phyloP scores from a whole-genome alignment of 2,797 vertebrate species.

The Rhynchonycteris naso region DNA sequence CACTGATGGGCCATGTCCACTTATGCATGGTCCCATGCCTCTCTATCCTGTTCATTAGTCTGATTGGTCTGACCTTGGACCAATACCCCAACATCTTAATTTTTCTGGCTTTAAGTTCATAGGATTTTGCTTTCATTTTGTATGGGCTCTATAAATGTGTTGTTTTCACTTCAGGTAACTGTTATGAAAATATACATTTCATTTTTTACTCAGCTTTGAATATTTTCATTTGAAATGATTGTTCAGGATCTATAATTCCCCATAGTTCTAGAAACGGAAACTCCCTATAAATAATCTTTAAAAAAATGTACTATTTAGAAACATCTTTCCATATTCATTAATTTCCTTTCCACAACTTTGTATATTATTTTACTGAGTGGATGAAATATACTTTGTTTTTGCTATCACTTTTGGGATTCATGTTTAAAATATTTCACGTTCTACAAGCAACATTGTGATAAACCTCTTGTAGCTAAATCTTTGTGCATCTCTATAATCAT shows the following conservation, averaged over 20 bases:
- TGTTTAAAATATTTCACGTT: background rate
- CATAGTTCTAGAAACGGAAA: background rate
- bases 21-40: too few relatives aligned
- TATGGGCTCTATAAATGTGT: background rate
- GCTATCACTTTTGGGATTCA: background rate
- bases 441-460: background rate
- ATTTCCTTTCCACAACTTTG: background rate
- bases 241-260: background rate
- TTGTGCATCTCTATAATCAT: background rate
- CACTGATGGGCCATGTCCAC: background rate
- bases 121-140: background rate
- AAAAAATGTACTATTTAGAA: background rate
- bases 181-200: background rate
- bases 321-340: background rate
- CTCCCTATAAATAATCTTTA: background rate
- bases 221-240: background rate
- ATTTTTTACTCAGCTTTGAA: background rate
- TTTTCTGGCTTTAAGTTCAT: background rate
- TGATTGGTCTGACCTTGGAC: background rate
- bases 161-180: background rate
- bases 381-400: slow-evolving; percentile 13
- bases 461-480: background rate
- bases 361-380: background rate
- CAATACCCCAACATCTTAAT: background rate
- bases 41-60: background rate